These are phyloP conservation scores for Asobara japonica DNA, from an alignment of 1,140 invertebrate species.

Conservation along the genomic window DNA sequence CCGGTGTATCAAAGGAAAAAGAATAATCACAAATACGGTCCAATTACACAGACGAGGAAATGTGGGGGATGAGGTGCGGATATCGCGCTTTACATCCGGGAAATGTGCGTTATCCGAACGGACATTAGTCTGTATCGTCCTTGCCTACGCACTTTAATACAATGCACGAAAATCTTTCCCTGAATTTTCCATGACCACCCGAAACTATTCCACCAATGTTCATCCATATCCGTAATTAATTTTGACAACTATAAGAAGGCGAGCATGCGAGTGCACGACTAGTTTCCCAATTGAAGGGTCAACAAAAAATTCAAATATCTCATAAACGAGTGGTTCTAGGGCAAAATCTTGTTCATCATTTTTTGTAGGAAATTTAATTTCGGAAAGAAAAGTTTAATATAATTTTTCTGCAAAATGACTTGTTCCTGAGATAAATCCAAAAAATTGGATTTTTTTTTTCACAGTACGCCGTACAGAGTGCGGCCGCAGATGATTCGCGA, in stretches of 20 bases:
- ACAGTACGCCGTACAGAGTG: too few relatives aligned
- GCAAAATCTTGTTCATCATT: neutral
- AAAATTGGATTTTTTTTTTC: too few relatives aligned
- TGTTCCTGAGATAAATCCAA: too few relatives aligned
- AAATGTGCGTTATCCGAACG: slow-evolving; percentile 60
- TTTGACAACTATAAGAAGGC: too few relatives aligned
- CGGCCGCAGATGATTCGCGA: too few relatives aligned
- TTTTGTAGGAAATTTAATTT: too few relatives aligned
- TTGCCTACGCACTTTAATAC: slow-evolving; percentile 44
- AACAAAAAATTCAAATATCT: too few relatives aligned
- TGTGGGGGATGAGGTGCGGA: slow-evolving; percentile 57
- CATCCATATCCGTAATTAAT: neutral
- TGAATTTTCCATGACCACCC: neutral
- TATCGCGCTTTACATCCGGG: slow-evolving; percentile 61
- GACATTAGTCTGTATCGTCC: slow-evolving; percentile 47
- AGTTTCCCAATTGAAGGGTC: too few relatives aligned
- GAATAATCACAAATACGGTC: slow-evolving; percentile 22
- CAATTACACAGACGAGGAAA: slow-evolving; percentile 57
- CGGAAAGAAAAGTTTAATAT: too few relatives aligned
- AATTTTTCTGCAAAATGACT: too few relatives aligned
- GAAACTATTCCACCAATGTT: neutral
- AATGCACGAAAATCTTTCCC: neutral
- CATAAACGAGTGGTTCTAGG: too few relatives aligned
- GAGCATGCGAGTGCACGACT: too few relatives aligned
- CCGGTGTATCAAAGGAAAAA: neutral